Base-by-base conservation (phyloP, 2,113 vertebrate species). In the Apodemus sylvaticus region DNA sequence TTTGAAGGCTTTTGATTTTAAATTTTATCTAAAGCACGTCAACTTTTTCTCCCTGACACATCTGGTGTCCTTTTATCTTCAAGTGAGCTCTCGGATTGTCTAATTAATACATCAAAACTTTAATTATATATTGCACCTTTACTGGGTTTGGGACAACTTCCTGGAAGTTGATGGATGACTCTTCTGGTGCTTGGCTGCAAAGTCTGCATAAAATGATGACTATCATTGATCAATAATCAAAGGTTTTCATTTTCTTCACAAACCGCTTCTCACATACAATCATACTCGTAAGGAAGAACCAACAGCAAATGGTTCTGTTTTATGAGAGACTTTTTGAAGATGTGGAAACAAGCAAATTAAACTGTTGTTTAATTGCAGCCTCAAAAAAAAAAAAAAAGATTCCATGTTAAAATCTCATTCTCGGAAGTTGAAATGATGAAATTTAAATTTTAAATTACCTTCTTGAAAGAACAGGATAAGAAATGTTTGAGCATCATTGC, bases 51-150 rank as follows among this genome's bases (percentile, higher is more conserved):
- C 98, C 93, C 97, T 97, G 97, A 98, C 97, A 96, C 98, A 98
- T 98, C 98, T 98, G 98, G 98, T 98, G 16, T 98, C 97, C 98
- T 99, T 99, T 99, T 97, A 99, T 99, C 98, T 98, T 98, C 95
- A 60, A 98, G 98, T 26, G 1, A 98, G 98, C 98, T 98, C 98
- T 98, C 97, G 96, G 97, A 98, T 97, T 98, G 97, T 98, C 98
- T 98, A 98, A 99, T 98, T 99, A 99, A 98, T 98, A 98, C 97
- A 98, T 96, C 97, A 98, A 98, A 98, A 98, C 97, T 98, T 98
- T 98, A 98, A 98, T 98, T 98, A 98, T 95, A 98, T 60, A 97
- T 97, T 98, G 98, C 97, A 98, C 98, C 98, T 98, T 98, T 94
- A 93, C 90, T 96, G 96, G 92, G 70, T 76, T 97, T 98, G 94